phyloP scores from a whole-genome alignment of 2,113 vertebrate genomes.

The Urocitellus parryii region DNA sequence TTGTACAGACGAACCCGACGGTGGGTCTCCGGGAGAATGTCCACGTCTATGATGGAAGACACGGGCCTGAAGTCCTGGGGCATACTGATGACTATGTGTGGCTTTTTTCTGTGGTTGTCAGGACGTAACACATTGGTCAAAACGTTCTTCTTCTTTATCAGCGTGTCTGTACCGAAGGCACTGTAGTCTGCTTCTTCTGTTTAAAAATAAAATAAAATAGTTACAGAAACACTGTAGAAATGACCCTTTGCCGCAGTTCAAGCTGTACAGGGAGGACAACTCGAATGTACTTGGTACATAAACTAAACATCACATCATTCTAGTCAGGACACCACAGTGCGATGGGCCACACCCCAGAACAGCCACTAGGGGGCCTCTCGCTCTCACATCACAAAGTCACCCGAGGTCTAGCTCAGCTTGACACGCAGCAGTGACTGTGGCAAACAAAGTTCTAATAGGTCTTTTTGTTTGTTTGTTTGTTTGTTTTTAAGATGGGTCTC shows the following conservation, averaged over 20 bases:
- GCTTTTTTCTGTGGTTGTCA: constrained; percentile 93
- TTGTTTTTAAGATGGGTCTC: not conserved
- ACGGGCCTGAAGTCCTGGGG: constrained; percentile 97
- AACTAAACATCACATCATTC: not conserved
- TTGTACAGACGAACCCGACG: constrained; percentile 97
- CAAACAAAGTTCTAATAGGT: not conserved
- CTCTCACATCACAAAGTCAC: not conserved
- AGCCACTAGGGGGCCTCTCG: constrained; percentile 62
- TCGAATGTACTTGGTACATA: not conserved
- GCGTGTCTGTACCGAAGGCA: constrained; percentile 94
- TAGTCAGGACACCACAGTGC: not conserved
- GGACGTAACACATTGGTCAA: constrained; percentile 94
- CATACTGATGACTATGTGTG: constrained; percentile 95
- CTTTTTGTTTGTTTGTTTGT: not conserved
- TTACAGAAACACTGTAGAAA: constrained; percentile 10
- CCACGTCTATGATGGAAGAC: constrained; percentile 98
- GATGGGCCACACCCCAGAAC: not conserved
- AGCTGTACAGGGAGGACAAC: not conserved
- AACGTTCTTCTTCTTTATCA: constrained; percentile 95
- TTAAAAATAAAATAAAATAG: constrained; percentile 69
- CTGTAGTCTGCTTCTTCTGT: constrained; percentile 98
- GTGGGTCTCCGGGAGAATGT: constrained; percentile 97
- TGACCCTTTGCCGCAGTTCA: not conserved
- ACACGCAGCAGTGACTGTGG: not conserved
- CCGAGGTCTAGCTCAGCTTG: too few species aligned